Base-by-base conservation (phyloP, 2,113 vertebrate genomes). In the Trogon melanurus region DNA sequence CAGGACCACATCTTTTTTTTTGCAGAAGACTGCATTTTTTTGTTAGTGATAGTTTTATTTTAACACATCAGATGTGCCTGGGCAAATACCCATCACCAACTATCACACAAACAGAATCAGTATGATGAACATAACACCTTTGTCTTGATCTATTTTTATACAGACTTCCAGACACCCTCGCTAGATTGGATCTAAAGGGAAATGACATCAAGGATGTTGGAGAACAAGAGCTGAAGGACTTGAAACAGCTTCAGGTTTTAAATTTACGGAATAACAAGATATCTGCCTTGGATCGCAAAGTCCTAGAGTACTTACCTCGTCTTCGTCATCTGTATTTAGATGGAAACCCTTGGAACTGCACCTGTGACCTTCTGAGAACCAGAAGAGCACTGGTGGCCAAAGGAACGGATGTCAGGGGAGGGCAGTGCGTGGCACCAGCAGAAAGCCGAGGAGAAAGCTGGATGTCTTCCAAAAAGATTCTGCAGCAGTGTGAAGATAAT, bases 301-400 rank as follows among this genome's bases (percentile, higher is more conserved):
- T 97, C 30, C 30, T 98, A 41, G 97, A 97, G 75, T 94, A 97
- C 74, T 95, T 99, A 61, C 98, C 98, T 85, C 97, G 97, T 44
- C 97, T 98, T 47, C 96, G 97, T 62, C 95, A 98, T 18, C 96
- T 99, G 12, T 98, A 98, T 79, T 96, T 98, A 58, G 98, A 98
- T 45, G 98, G 98, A 57, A 98, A 98, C 72, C 98, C 98, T 1
- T 99, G 98, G 98, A 98, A 98, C 67, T 98, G 98, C 91, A 98
- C 97, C 38, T 99, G 98, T 60, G 97, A 98, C 60, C 98, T 98
- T 44, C 80, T 98, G 34, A 93, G 91, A 75, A 98, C 96, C 13
- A 97, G 98, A 93, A 98, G 92, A 67, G 85, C 74, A 0, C 91
- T 99, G 91, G 92, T 97, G 74, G 97, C 97, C 82, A 98, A 98